A percentile compares a stretch with the other conserved stretches of the same genome.
Evolutionary conservation across 2,113 vertebrate species (phyloP).

Genomic region (Corythaeola cristata): DNA sequence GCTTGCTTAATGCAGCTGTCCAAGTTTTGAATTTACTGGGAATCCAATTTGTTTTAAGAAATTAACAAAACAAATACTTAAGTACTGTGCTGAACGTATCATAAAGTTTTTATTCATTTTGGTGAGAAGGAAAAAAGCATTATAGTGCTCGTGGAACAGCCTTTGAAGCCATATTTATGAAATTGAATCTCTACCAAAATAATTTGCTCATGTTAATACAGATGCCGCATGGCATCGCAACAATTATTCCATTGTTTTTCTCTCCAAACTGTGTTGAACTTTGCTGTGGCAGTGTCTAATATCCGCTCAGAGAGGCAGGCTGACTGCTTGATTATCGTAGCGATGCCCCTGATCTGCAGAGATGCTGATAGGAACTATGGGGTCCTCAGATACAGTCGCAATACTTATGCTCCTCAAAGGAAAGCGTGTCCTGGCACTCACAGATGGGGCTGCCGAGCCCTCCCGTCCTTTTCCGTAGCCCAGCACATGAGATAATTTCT

Average conservation of each 20-base stretch:
- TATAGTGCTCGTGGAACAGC: slow-evolving; percentile 56
- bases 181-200: slow-evolving; percentile 72
- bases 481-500: not conserved
- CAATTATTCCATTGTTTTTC: not conserved
- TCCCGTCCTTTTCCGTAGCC: not conserved
- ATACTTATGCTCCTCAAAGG: not conserved
- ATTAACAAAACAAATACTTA: slow-evolving; percentile 81
- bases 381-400: not conserved
- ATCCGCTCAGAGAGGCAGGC: not conserved
- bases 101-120: slow-evolving; percentile 78
- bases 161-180: slow-evolving; percentile 70
- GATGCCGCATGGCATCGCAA: not conserved
- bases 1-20: slow-evolving; percentile 76
- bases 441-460: not conserved
- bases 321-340: not conserved
- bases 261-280: slow-evolving; percentile 1
- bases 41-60: slow-evolving; percentile 80
- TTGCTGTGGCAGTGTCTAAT: not conserved
- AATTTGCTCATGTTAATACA: slow-evolving; percentile 40
- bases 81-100: slow-evolving; percentile 65
- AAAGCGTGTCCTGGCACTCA: fast-evolving
- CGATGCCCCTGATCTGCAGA: not conserved
- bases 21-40: slow-evolving; percentile 77
- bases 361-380: not conserved
- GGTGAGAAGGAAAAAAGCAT: slow-evolving; percentile 43